Evolutionary conservation across 1,140 invertebrate genomes (phyloP).

Genomic region (Rhopalosiphum padi): DNA sequence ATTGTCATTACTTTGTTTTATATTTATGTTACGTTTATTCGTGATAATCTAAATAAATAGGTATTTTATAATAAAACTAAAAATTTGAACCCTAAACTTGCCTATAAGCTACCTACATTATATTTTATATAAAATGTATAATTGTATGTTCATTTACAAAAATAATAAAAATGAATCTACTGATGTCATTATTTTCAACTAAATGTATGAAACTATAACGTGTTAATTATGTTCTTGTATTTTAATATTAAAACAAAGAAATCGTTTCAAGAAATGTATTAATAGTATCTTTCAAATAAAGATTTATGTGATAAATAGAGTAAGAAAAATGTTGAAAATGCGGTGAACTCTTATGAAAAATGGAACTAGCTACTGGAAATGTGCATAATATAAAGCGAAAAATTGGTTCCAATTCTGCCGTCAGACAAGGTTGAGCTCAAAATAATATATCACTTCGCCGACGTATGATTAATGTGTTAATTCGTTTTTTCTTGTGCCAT

Average conservation of each 20-base stretch:
- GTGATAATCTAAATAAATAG: too few species aligned
- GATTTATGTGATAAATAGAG: neutral
- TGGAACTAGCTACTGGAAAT: slow-evolving; percentile 13
- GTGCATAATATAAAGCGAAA: slow-evolving; percentile 19
- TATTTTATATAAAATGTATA: too few species aligned
- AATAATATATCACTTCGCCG: slow-evolving; percentile 38
- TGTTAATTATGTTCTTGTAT: neutral
- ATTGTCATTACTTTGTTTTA: too few species aligned
- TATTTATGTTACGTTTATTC: too few species aligned
- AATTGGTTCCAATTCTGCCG: slow-evolving; percentile 22
- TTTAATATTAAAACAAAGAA: neutral
- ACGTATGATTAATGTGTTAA: slow-evolving; percentile 45
- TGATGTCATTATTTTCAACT: too few species aligned
- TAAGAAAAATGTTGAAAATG: neutral
- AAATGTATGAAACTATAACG: too few species aligned
- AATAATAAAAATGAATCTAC: too few species aligned
- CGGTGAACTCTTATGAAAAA: slow-evolving; percentile 18
- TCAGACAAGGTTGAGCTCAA: slow-evolving; percentile 17
- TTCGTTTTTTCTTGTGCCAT: slow-evolving; percentile 23
- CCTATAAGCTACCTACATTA: too few species aligned
- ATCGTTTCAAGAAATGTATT: neutral
- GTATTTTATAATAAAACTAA: too few species aligned
- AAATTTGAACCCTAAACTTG: too few species aligned
- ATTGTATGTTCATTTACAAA: too few species aligned
- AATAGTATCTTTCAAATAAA: neutral